A percentile compares a stretch with the other conserved stretches of the same genome.
Evolutionary conservation across 2,888 invertebrate species (phyloP).

Genomic region (Trachelus tabidus): DNA sequence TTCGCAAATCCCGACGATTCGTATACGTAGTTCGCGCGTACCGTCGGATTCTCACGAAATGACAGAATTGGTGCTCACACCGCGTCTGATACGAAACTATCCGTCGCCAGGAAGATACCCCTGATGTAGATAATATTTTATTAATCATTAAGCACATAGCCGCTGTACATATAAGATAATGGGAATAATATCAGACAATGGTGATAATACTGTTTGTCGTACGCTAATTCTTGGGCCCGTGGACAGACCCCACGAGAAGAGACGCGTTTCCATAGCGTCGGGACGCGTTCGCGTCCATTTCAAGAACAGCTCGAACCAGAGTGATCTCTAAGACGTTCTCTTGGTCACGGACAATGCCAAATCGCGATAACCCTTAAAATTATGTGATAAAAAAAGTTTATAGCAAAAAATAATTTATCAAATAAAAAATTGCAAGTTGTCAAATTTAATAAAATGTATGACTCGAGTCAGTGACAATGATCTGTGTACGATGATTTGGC

Average conservation of each 20-base stretch:
- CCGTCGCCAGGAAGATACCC: slow-evolving; percentile 50
- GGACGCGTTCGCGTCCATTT: background rate
- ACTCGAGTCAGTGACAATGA: background rate
- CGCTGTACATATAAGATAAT: slow-evolving; percentile 55
- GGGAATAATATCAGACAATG: slow-evolving; percentile 57
- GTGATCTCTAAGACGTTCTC: background rate
- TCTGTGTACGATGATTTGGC: background rate
- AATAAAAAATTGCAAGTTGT: too few species aligned
- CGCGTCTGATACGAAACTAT: slow-evolving; percentile 54
- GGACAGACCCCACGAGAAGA: background rate
- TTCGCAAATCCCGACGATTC: slow-evolving; percentile 11
- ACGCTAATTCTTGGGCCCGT: slow-evolving; percentile 48
- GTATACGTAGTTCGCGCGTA: slow-evolving; percentile 19
- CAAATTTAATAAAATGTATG: too few species aligned
- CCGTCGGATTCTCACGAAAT: slow-evolving; percentile 9
- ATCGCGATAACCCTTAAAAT: background rate
- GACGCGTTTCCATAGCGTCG: background rate
- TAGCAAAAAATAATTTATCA: too few species aligned
- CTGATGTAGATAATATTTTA: slow-evolving; percentile 56
- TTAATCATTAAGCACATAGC: slow-evolving; percentile 61
- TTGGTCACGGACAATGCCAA: background rate
- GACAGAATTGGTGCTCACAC: slow-evolving; percentile 28
- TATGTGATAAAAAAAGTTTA: background rate
- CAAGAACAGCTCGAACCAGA: background rate
- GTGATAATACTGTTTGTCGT: slow-evolving; percentile 56